phyloP scores from a whole-genome alignment of 1,140 invertebrate genomes.

The Chrysomallon squamiferum region DNA sequence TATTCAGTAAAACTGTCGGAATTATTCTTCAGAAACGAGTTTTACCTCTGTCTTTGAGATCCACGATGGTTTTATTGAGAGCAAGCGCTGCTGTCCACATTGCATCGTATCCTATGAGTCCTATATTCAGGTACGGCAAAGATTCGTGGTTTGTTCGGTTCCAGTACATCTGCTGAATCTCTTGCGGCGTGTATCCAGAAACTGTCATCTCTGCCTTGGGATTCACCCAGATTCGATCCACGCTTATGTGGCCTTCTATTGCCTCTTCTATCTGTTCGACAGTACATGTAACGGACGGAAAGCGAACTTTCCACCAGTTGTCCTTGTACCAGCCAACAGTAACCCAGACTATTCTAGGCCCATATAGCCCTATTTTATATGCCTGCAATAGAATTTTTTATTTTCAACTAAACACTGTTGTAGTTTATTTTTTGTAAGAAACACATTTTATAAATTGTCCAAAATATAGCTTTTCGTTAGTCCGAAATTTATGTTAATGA shows the following conservation, averaged over 20 bases:
- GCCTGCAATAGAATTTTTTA: conserved; percentile 62
- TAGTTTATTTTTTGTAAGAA: too few relatives aligned
- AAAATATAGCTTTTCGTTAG: too few relatives aligned
- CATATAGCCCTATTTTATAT: conserved; percentile 90
- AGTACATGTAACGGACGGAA: conserved; percentile 86
- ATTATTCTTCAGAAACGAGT: too few relatives aligned
- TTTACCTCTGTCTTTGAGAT: not conserved
- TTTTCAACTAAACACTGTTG: too few relatives aligned
- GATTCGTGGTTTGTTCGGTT: too few relatives aligned
- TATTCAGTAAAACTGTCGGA: too few relatives aligned
- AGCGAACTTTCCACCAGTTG: conserved; percentile 89
- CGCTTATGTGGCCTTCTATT: conserved; percentile 94
- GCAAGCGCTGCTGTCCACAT: conserved; percentile 26
- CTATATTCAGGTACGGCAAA: too few relatives aligned
- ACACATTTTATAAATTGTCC: too few relatives aligned
- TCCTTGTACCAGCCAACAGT: conserved; percentile 99
- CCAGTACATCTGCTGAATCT: not conserved
- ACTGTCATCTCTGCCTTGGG: conserved; percentile 9
- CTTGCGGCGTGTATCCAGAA: not conserved
- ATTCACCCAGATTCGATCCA: conserved; percentile 77
- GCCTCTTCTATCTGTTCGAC: conserved; percentile 86
- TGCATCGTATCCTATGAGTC: conserved; percentile 15
- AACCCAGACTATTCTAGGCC: conserved; percentile 96
- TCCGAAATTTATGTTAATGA: too few relatives aligned
- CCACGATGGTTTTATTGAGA: conserved; percentile 18